Evolutionary conservation across 2,113 vertebrate species (phyloP), one percentile per base, ranked within the genome.

Genomic region (Neodontobutis hainanensis): DNA sequence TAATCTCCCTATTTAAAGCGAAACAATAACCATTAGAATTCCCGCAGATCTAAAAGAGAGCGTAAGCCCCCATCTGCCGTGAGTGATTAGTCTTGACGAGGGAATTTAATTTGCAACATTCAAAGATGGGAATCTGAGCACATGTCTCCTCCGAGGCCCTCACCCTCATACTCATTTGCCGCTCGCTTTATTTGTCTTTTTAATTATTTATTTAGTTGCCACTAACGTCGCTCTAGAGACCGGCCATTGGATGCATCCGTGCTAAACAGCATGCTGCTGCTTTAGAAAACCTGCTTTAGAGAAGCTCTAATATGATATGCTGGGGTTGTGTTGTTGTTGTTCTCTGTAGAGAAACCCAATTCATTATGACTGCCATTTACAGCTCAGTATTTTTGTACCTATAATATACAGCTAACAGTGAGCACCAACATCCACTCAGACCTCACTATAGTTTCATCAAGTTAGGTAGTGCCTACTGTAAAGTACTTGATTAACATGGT

Each of bases 11-110:
- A 96, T 99, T 98, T 97, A 97, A 98, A 96, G 95, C 94, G 95
- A 99, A 96, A 97, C 96, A 97, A 98, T 97, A 97, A 96, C 95
- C 97, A 97, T 98, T 97, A 96, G 94, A 97, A 97, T 97, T 97
- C 95, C 96, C 94, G 94, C 94, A 93, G 95, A 97, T 96, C 95
- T 95, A 95, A 96, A 96, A 95, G 94, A 93, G 94, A 95, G 94
- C 93, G 87, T 93, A 95, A 96, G 95, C 95, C 94, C 95, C 95
- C 96, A 96, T 99, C 95, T 99, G 97, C 94, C 95, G 94, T 95
- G 94, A 96, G 94, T 97, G 96, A 98, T 99, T 97, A 97, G 94
- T 94, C 92, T 95, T 96, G 96, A 96, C 94, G 93, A 95, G 96
- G 96, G 95, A 97, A 98, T 98, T 97, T 97, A 94, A 98, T 98